These are phyloP conservation scores for Drosophila lacicola DNA, from an alignment of 2,888 invertebrate species.

Conservation along the genomic window DNA sequence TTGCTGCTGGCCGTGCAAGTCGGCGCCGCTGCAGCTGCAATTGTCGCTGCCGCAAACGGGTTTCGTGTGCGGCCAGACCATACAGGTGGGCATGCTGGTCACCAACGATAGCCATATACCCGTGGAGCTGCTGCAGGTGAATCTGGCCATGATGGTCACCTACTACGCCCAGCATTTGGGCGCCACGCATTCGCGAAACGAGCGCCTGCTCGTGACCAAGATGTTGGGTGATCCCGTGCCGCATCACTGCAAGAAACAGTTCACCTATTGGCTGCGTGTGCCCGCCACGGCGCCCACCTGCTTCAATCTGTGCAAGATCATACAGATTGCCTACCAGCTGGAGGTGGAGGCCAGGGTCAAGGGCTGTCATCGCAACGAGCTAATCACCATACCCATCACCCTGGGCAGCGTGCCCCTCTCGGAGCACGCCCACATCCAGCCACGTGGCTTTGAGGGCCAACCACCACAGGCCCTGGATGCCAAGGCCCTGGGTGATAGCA, in stretches of 20 bases:
- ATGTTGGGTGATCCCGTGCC: slow-evolving; percentile 65
- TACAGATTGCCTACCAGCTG: slow-evolving; percentile 79
- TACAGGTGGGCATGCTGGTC: slow-evolving; percentile 84
- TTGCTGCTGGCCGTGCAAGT: slow-evolving; percentile 79
- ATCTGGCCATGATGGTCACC: slow-evolving; percentile 74
- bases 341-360: slow-evolving; percentile 76
- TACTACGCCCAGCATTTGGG: slow-evolving; percentile 53
- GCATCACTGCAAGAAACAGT: slow-evolving; percentile 69
- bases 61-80: slow-evolving; percentile 81
- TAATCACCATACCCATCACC: slow-evolving; percentile 73
- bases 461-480: slow-evolving; percentile 29
- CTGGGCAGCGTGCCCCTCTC: slow-evolving; percentile 82
- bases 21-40: slow-evolving; percentile 72
- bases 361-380: slow-evolving; percentile 69
- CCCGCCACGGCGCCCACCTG: slow-evolving; percentile 83
- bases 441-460: slow-evolving; percentile 17
- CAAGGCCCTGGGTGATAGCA: slow-evolving; percentile 9
- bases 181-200: slow-evolving; percentile 39
- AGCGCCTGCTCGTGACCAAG: slow-evolving; percentile 68
- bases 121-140: slow-evolving; percentile 80
- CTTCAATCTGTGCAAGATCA: slow-evolving; percentile 70
- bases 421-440: slow-evolving; percentile 39
- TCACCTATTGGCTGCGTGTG: slow-evolving; percentile 69
- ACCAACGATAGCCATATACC: slow-evolving; percentile 87
- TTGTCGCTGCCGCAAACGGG: slow-evolving; percentile 78